Percentiles rank a stretch among this genome's conserved stretches.
Conservation (phyloP, 2,797 vertebrate species). For the Neomorphus geoffroyi region DNA sequence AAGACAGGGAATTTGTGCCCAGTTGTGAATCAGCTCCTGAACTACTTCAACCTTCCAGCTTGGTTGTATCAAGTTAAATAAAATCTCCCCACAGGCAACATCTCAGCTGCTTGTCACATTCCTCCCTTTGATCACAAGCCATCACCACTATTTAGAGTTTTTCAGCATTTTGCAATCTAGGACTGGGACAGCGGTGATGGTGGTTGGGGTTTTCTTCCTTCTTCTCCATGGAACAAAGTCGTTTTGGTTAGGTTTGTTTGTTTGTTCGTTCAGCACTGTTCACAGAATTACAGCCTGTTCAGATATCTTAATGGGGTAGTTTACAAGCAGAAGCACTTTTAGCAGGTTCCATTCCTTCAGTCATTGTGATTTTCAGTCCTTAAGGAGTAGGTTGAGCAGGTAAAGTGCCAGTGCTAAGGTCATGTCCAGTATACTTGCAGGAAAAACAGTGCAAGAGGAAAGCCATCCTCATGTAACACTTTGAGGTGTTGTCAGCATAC, state of each 20-base stretch:
- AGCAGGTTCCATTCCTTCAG: background rate
- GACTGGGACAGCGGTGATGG: fast-evolving
- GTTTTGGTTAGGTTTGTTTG: background rate
- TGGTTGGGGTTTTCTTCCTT: background rate
- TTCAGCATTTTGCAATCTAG: background rate
- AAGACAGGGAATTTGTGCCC: background rate
- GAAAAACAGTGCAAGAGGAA: background rate
- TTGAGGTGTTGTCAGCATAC: no score
- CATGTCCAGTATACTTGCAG: fast-evolving
- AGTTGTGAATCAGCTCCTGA: background rate
- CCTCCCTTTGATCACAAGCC: background rate
- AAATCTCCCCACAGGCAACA: background rate
- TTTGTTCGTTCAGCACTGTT: background rate
- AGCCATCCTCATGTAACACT: background rate
- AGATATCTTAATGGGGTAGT: background rate
- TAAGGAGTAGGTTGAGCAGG: background rate
- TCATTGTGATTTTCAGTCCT: background rate
- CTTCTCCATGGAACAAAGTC: background rate
- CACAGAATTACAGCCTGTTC: background rate
- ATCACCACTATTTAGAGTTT: background rate
- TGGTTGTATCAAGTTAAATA: background rate
- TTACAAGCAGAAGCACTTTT: background rate
- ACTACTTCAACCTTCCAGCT: background rate
- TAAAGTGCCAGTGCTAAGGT: background rate
- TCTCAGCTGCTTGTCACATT: background rate